Evolutionary conservation across 2,888 invertebrate species (phyloP), one percentile per base, ranked within the genome.

Genomic region (Lampropteryx suffumata): DNA sequence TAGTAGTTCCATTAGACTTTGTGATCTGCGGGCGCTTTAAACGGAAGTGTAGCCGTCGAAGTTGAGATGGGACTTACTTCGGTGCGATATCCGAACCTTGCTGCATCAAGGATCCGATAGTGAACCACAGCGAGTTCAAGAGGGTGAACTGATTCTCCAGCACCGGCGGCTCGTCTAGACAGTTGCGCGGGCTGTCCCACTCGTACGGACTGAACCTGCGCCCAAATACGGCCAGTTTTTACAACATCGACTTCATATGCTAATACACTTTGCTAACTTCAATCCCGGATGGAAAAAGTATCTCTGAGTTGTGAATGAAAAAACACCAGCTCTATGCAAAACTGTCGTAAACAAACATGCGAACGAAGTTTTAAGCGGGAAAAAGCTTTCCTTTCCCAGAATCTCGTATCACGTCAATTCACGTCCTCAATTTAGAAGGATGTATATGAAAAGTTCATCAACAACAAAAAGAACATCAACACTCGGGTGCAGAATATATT

Each of bases 101-200:
- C 92, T 96, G 96, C 95, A 96, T 95, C 92, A 96, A 93, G 77
- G 96, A 95, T 79, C 96, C 95, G 83, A 97, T 96, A 89, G 96
- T 96, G 92, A 98, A 98, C 98, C 98, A 98, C 84, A 97, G 94
- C 84, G 96, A 96, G 93, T 97, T 97, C 89, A 96, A 93, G 81
- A 97, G 92, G 73, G 95, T 96, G 93, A 97, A 95, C 90, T 95
- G 95, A 92, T 97, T 97, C 92, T 97, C 96, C 84, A 96, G 91
- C 75, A 95, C 94, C 81, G 95, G 95, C 68, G 95, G 94, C 88
- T 96, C 96, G 73, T 94, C 94, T 86, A 95, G 93, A 92, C 95
- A 95, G 79, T 94, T 94, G 92, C 95, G 93, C 66, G 96, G 95
- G 91, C 95, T 95, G 91, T 96, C 95, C 96, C 96, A 96, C 92